Percentiles rank a stretch among this genome's conserved stretches.
Evolutionary conservation across 2,797 vertebrate genomes (phyloP).

Genomic region (Hydrolagus colliei): DNA sequence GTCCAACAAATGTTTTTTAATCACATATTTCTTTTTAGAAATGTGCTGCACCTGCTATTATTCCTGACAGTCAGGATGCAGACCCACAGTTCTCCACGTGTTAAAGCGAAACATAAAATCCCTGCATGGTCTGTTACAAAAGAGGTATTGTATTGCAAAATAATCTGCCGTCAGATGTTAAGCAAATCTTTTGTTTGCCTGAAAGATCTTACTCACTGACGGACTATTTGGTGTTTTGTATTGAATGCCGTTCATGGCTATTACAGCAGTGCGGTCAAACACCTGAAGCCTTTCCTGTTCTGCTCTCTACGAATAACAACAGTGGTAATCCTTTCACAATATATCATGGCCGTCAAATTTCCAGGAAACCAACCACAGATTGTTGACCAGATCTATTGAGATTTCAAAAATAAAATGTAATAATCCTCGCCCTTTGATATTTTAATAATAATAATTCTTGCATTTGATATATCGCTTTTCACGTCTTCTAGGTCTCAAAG

Average conservation of each 20-base stretch:
- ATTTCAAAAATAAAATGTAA: neutral
- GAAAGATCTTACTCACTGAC: neutral
- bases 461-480: too few relatives aligned
- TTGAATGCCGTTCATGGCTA: neutral
- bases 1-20: neutral
- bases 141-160: neutral
- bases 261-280: constrained; percentile 1
- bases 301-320: neutral
- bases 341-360: neutral
- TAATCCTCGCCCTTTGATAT: too few relatives aligned
- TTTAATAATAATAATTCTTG: too few relatives aligned
- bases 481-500: too few relatives aligned
- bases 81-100: neutral
- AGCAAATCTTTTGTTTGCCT: neutral
- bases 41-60: neutral
- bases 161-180: constrained; percentile 14
- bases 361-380: neutral
- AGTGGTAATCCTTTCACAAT: constrained; percentile 12
- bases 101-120: constrained; percentile 18
- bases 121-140: neutral
- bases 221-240: neutral
- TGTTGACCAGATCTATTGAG: neutral
- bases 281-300: constrained; percentile 5
- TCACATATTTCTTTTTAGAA: neutral
- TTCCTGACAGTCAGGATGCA: neutral